A percentile compares a stretch with the other conserved stretches of the same genome.
Conservation (phyloP, 2,888 invertebrate species). For the Nycteola revayana region DNA sequence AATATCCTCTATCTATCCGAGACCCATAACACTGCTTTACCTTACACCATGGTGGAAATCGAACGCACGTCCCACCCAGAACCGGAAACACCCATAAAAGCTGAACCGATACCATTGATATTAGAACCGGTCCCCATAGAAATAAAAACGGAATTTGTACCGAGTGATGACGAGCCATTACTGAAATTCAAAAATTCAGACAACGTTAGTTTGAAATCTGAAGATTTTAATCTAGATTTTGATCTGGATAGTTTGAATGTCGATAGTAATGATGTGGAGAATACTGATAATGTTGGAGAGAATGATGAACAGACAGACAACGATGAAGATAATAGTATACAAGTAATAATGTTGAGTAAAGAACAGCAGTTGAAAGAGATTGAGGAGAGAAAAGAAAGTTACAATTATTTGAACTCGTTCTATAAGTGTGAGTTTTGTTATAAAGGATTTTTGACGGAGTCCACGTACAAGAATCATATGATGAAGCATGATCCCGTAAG, state of each 20-base stretch:
- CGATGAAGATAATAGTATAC: conserved; percentile 15
- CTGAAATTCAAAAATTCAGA: conserved; percentile 21
- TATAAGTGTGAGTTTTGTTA: conserved; percentile 63
- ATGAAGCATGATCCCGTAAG: conserved; percentile 52
- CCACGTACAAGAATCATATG: conserved; percentile 62
- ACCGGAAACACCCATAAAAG: not conserved
- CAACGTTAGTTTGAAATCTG: not conserved
- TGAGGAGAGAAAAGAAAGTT: conserved; percentile 38
- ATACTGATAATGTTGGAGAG: not conserved
- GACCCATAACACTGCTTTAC: not conserved
- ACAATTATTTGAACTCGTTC: conserved; percentile 55
- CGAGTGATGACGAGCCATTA: not conserved
- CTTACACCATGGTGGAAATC: not conserved
- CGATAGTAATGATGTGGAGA: not conserved
- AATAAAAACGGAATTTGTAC: not conserved
- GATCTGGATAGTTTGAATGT: not conserved
- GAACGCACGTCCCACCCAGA: not conserved
- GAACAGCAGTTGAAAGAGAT: conserved; percentile 58
- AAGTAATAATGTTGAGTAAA: conserved; percentile 44
- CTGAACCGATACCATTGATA: not conserved
- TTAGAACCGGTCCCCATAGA: no score
- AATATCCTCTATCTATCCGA: not conserved
- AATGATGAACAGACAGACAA: not conserved
- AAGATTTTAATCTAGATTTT: not conserved
- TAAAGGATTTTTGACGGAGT: conserved; percentile 60